phyloP scores from a whole-genome alignment of 2,113 vertebrate species.

The Varanus komodoensis region DNA sequence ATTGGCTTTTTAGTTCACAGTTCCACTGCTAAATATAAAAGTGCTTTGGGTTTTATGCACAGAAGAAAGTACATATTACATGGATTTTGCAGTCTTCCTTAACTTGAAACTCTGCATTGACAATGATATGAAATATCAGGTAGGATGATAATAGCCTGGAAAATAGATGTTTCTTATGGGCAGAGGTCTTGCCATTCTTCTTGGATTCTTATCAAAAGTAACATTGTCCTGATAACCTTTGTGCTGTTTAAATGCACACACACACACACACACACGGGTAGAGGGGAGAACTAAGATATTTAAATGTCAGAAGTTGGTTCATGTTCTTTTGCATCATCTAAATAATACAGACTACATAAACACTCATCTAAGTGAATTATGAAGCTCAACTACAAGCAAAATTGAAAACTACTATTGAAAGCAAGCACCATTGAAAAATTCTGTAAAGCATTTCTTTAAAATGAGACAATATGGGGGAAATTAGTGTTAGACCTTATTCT shows the following conservation, averaged over 20 bases:
- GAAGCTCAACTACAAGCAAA: slow-evolving; percentile 40
- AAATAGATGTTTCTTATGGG: slow-evolving; percentile 26
- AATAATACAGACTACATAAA: slow-evolving; percentile 55
- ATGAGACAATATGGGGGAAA: slow-evolving; percentile 62
- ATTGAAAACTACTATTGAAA: slow-evolving; percentile 61
- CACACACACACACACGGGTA: background rate
- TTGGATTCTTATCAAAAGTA: slow-evolving; percentile 44
- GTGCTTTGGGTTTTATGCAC: slow-evolving; percentile 40
- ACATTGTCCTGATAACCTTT: slow-evolving; percentile 38
- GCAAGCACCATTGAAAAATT: slow-evolving; percentile 57
- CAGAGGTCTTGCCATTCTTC: slow-evolving; percentile 36
- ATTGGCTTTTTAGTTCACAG: slow-evolving; percentile 22
- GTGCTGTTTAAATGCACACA: slow-evolving; percentile 50
- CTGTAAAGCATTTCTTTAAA: slow-evolving; percentile 54
- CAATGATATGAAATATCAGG: slow-evolving; percentile 42
- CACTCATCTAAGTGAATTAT: slow-evolving; percentile 64
- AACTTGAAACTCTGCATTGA: slow-evolving; percentile 42
- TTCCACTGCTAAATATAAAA: slow-evolving; percentile 23
- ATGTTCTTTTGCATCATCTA: slow-evolving; percentile 37
- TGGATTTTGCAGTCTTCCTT: slow-evolving; percentile 54
- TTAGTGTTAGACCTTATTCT: slow-evolving; percentile 49
- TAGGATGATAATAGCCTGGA: slow-evolving; percentile 39
- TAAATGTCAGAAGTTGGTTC: slow-evolving; percentile 48
- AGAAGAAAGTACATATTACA: slow-evolving; percentile 52
- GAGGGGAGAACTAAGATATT: slow-evolving; percentile 7